Base-by-base conservation (phyloP, 2,797 vertebrate species). In the Eulemur albifrons region DNA sequence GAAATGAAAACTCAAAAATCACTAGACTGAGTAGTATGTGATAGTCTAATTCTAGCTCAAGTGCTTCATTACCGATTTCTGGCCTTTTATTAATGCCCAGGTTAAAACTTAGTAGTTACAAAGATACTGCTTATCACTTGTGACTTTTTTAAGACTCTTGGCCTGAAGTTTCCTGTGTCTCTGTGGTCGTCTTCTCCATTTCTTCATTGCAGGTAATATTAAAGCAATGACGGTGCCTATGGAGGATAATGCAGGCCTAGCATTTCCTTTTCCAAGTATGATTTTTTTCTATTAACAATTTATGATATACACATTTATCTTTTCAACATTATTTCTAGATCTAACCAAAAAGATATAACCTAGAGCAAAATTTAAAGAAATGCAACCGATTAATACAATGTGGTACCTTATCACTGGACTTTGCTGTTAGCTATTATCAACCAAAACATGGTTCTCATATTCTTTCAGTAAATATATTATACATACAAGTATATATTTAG, bases 281-380 rank as follows among this genome's bases (percentile, higher is more conserved):
- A 52, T 73, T 50, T 32, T 25, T 75, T 80, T 65, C 23, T 57
- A 72, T 73, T 57, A 54, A 75, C 11, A 86, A 91, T 35, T 45
- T 75, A 20, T 61, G 38, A 57, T 7, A 18, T 84, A 27, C 13
- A 4, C 82, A 52, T 59, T 85, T 59, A 57, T 57, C 21, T 86
- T 77, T 80, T 88, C 30, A 72, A 45, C 45, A 63, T 52, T 72
- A 82, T 87, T 79, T 92, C 54, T 79, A 83, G 73, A 43, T 73
- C 52, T 48, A 83, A 54, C 27, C 15, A n/a, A 61, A 83, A 79
- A 77, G 23, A 61, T 38, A n/a, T 15, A 50, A 59, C n/a, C 20
- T 4, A 84, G 23, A 77, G n/a, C 76, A 48, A 63, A 73, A 75
- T 30, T 65, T 18, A 23, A n/a, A 88, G 65, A 79, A 79, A 17